These are phyloP conservation scores for Trichonephila inaurata DNA, from an alignment of 1,140 invertebrate genomes.

Conservation along the genomic window DNA sequence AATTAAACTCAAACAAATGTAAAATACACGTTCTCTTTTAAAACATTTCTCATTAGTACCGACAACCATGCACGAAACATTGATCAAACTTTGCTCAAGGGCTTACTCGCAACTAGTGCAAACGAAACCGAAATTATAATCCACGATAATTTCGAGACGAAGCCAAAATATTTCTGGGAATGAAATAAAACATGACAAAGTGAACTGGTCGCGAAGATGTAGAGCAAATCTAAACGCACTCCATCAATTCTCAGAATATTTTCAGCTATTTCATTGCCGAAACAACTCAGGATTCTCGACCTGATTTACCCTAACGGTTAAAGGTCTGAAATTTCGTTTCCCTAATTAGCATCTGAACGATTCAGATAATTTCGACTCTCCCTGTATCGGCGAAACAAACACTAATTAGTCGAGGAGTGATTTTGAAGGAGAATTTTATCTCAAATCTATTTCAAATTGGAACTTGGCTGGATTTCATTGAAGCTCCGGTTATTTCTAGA, in stretches of 20 bases:
- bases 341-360: constrained; percentile 19
- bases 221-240: neutral
- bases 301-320: neutral
- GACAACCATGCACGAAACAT: neutral
- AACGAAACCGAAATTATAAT: neutral
- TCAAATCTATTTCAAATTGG: neutral
- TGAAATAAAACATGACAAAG: neutral
- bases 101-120: neutral
- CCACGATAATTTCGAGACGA: neutral
- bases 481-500: neutral
- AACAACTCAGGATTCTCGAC: neutral
- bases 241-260: neutral
- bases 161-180: neutral
- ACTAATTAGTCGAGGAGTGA: constrained; percentile 4
- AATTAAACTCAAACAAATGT: no score
- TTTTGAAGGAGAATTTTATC: neutral
- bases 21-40: no score
- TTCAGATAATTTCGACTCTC: neutral
- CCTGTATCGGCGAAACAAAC: neutral
- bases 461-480: neutral
- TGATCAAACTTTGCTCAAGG: neutral
- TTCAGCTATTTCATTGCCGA: neutral
- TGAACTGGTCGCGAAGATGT: neutral
- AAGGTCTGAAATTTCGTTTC: constrained; percentile 12
- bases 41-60: no score